Evolutionary conservation across 1,140 invertebrate species (phyloP).

Genomic region (Hypsibius dujardini): DNA sequence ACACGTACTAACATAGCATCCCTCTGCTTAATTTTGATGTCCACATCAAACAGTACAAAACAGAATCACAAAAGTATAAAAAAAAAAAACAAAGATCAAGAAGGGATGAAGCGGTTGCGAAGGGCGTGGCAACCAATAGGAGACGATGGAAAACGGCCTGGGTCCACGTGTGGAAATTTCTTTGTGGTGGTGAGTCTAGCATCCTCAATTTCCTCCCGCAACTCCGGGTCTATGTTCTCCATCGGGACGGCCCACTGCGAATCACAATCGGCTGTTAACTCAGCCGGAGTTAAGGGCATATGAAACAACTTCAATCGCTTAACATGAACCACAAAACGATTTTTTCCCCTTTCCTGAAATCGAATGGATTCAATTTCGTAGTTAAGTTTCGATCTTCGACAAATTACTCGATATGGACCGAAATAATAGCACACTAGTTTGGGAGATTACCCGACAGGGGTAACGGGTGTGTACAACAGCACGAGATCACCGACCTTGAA

Average conservation of each 20-base stretch:
- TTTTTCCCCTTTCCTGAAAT: neutral
- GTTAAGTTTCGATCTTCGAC: neutral
- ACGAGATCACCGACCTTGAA: constrained; percentile 9
- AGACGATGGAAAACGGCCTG: too few relatives aligned
- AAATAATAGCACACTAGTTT: neutral
- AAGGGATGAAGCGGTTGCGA: too few relatives aligned
- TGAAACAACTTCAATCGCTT: neutral
- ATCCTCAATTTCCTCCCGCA: neutral
- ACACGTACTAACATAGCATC: too few relatives aligned
- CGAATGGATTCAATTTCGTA: constrained; percentile 1
- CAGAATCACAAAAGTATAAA: too few relatives aligned
- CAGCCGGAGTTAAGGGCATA: neutral
- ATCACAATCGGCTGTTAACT: neutral
- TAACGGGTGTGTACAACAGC: neutral
- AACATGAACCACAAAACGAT: neutral
- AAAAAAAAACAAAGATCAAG: too few relatives aligned
- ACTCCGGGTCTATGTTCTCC: neutral
- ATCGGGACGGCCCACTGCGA: constrained; percentile 4
- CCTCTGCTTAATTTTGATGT: too few relatives aligned
- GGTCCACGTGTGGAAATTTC: too few relatives aligned
- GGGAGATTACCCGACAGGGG: neutral
- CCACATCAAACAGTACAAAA: too few relatives aligned
- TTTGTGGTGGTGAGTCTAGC: too few relatives aligned
- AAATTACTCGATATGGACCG: constrained; percentile 1
- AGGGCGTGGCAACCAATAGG: too few relatives aligned